Conservation (phyloP, 1,140 invertebrate genomes). For the Caenorhabditis remanei region DNA sequence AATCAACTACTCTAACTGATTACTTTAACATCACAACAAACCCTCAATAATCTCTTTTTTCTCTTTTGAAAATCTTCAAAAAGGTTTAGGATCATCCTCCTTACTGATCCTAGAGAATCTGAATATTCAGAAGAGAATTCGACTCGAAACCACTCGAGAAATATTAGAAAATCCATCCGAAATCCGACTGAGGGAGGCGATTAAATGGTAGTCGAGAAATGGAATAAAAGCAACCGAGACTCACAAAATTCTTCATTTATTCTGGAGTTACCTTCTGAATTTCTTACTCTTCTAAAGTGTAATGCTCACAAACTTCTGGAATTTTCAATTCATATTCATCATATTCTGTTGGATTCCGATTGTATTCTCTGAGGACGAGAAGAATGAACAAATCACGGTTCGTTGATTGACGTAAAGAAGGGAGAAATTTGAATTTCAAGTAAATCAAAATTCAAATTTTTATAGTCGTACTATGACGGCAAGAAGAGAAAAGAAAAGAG, state of each 20-base stretch:
- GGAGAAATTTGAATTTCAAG: too few species aligned
- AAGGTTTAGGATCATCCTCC: conserved; percentile 5
- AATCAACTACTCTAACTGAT: conserved; percentile 28
- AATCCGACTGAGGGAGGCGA: conserved; percentile 30
- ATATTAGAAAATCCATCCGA: not conserved
- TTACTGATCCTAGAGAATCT: not conserved
- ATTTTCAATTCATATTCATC: conserved; percentile 46
- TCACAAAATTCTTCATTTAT: not conserved
- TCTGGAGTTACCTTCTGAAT: not conserved
- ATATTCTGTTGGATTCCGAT: conserved; percentile 36
- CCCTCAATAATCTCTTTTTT: not conserved
- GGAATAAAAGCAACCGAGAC: not conserved
- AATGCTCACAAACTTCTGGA: conserved; percentile 28
- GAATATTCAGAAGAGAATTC: not conserved
- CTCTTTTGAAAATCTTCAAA: not conserved
- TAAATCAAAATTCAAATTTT: too few species aligned
- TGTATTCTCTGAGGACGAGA: not conserved
- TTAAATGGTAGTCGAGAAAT: not conserved
- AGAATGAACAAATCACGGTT: not conserved
- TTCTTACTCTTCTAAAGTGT: too few species aligned
- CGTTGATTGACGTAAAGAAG: not conserved
- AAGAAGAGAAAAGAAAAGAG: not conserved
- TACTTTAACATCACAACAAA: not conserved
- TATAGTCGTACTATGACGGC: conserved; percentile 3
- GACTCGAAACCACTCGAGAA: not conserved